These are phyloP conservation scores for Ceratina calcarata DNA, from an alignment of 1,140 invertebrate genomes.

Conservation along the genomic window DNA sequence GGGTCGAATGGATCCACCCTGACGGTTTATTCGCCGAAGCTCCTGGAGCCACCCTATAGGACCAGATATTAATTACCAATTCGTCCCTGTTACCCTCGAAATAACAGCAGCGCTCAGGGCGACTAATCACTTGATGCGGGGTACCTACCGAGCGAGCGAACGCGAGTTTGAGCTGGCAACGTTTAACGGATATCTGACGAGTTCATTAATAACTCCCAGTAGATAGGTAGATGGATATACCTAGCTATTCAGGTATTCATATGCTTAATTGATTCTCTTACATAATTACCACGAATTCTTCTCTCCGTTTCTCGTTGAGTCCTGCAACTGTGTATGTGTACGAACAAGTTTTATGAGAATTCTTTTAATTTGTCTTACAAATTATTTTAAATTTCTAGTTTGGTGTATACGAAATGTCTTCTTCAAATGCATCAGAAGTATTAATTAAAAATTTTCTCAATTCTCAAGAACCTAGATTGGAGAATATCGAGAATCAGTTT, in stretches of 20 bases:
- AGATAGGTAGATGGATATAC: constrained; percentile 58
- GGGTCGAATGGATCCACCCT: constrained; percentile 58
- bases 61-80: constrained; percentile 62
- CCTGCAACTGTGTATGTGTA: too few relatives aligned
- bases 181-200: constrained; percentile 74
- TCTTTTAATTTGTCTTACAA: too few relatives aligned
- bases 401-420: too few relatives aligned
- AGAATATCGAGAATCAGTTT: background rate
- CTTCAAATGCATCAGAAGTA: too few relatives aligned
- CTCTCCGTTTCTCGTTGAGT: constrained; percentile 23
- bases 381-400: too few relatives aligned
- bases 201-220: constrained; percentile 72
- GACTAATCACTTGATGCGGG: constrained; percentile 43
- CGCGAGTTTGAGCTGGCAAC: constrained; percentile 55
- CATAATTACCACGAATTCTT: constrained; percentile 61
- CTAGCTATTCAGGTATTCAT: constrained; percentile 62
- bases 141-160: background rate
- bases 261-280: constrained; percentile 72
- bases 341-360: too few relatives aligned
- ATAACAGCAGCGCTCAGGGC: constrained; percentile 29
- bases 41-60: constrained; percentile 22
- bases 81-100: constrained; percentile 54
- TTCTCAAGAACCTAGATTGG: too few relatives aligned
- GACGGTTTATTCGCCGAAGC: constrained; percentile 42
- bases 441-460: too few relatives aligned